Base-by-base conservation (phyloP, 2,797 vertebrate species). In the Rhyacichthys aspro region DNA sequence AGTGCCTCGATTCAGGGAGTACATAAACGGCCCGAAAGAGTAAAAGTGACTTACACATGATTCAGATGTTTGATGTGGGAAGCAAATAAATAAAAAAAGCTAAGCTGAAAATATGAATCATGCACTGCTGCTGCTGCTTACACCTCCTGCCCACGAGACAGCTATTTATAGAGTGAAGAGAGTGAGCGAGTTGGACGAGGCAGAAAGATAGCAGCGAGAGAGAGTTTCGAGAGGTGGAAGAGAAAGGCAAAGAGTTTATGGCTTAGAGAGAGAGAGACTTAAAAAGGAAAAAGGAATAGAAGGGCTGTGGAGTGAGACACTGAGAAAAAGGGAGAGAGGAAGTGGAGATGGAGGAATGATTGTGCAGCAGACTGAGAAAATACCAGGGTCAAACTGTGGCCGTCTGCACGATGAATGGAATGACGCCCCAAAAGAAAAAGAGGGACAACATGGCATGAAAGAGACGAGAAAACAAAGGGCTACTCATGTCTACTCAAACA, bases 141-240 rank as follows among this genome's bases (percentile, higher is more conserved):
- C 78, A 85, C 85, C 65, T 83, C 78, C 72, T 75, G 67, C 80
- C 83, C 80, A 83, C 75, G 32, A 79, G 67, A 68, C 45, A 41
- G 72, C 82, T 88, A 89, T 88, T 89, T 85, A 82, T 87, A 88
- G 86, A 61, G 10, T 1, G 32, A 11, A 62, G 54, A 66, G 9
- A 63, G 10, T 44, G 12, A 44, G 18, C 43, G 57, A 46, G 45
- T 44, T 33, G 18, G 57, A 10, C 11, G 14, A 39, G 62, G 42
- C 9, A 43, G 50, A 58, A 55, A 19, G 41, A 58, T 33, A 55
- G 58, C n/a, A 56, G 34, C 10, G 0, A 74, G 56, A 50, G 72
- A 50, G 65, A 83, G 59, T 65, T 65, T 48, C 72, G 55, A 76
- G 70, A 71, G 39, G 49, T 23, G 28, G 39, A 72, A 57, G 3